phyloP scores from a whole-genome alignment of 92 coral and sea anemone genomes.

The Hydrozoanthus gracilis region DNA sequence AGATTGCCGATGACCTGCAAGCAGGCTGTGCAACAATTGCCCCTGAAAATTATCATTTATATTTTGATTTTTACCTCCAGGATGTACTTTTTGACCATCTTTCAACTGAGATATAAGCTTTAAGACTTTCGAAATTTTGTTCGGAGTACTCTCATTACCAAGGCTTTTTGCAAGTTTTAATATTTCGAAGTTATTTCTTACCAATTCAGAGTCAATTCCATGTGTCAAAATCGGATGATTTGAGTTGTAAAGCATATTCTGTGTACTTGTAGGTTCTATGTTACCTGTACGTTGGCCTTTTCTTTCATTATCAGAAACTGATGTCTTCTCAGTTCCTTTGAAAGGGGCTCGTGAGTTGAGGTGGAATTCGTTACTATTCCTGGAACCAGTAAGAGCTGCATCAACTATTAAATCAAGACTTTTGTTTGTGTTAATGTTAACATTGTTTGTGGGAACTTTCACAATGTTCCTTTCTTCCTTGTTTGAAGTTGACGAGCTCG shows the following conservation, averaged over 20 bases:
- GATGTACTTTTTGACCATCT: background rate
- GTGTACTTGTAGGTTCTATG: background rate
- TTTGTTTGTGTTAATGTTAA: background rate
- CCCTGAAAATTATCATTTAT: background rate
- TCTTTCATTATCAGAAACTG: background rate
- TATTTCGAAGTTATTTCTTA: background rate
- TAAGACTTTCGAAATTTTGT: background rate
- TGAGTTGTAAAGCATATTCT: background rate
- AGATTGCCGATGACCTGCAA: background rate
- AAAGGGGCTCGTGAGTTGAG: background rate
- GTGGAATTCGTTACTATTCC: background rate
- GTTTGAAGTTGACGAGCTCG: background rate
- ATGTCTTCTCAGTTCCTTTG: background rate
- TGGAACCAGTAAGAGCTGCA: background rate
- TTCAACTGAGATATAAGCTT: conserved; percentile 1
- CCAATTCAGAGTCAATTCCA: background rate
- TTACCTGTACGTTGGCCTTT: background rate
- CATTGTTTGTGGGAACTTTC: conserved; percentile 3
- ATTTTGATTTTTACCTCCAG: background rate
- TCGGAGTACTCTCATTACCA: background rate
- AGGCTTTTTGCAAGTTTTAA: background rate
- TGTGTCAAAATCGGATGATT: background rate
- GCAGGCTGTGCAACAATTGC: background rate
- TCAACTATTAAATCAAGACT: conserved; percentile 11
- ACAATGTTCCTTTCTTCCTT: background rate